Base-by-base conservation (phyloP, 2,113 vertebrate species). In the Trochalopteron elliotii region DNA sequence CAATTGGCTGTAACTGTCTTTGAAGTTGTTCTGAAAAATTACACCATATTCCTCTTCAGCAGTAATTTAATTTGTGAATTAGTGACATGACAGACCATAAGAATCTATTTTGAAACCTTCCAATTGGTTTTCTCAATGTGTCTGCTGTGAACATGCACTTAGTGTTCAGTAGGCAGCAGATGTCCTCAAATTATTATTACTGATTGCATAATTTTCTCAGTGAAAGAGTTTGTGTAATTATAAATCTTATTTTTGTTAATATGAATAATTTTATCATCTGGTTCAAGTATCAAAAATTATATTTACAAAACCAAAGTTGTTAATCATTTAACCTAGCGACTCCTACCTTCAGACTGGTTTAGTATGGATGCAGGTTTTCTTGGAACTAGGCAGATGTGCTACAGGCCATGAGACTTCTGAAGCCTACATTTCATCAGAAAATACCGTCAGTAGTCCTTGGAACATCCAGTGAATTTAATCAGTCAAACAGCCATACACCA, bases 21-120 rank as follows among this genome's bases (percentile, higher is more conserved):
- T 96, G 92, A 97, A 97, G 94, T 68, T 97, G 61, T 80, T 93
- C 78, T 95, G 83, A 95, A 95, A 93, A 90, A 83, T 85, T 53
- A 50, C 57, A 76, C 22, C 78, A 72, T 65, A 88, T 92, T 94
- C 64, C 59, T 88, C 75, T 95, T 94, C 82, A 92, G 37, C 49
- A 77, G 67, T 92, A 64, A 92, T 93, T 93, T 94, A 92, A 85
- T 94, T 93, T 94, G 50, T 88, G 79, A 75, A 94, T 94, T 94
- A 92, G 53, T 77, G 83, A 94, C 79, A 88, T 90, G 94, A 88
- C 88, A 95, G 79, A 86, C 55, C 71, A 39, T 80, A 86, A 88
- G 94, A 96, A 87, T 75, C 79, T 93, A 52, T 92, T 86, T 97
- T 94, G 88, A 95, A 93, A 6, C 33, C 33, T 95, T 97, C 85